Base-by-base conservation (phyloP, 1,140 invertebrate genomes). In the Halictus rubicundus region DNA sequence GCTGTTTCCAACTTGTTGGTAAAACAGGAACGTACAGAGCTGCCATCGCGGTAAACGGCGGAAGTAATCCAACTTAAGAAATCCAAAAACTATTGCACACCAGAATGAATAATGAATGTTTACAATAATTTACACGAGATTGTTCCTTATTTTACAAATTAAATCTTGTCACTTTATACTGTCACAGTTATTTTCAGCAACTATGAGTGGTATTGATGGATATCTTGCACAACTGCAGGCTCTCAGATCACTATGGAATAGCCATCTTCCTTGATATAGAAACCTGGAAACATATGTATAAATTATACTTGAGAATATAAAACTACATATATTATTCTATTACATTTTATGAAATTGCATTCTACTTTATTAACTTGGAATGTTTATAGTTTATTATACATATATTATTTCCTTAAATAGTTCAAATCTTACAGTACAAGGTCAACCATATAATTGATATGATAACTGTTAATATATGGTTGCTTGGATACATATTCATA, bases 1-100 rank as follows among this genome's bases (percentile, higher is more conserved):
- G 64, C 72, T 69, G 68, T 78, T 78, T 69, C n/a, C 37, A 63
- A 27, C 68, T 57, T 63, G 64, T 84, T 82, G 86, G 59, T 89
- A 88, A 83, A 71, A 76, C 66, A 84, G 81, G 64, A n/a, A 10
- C 23, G 49, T 39, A 83, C 60, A 59, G 84, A 66, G 79, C 79
- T 88, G 81, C 75, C 81, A 76, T 76, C 54, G 42, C 32, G 68
- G 69, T 52, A 46, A 86, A 57, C 21, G 9, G 12, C 74, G 23
- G 23, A 83, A 74, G 0, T 14, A 57, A 68, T 54, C 54, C 25
- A 46, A 46, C 42, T 46, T 64, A 65, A 72, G 12, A 68, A 21
- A 66, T 39, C 16, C 63, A 70, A 10, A 21, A 32, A 68, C n/a
- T 12, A 37, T 54, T 52, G 23, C 25, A 66, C 10, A 7, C 16